phyloP scores from a whole-genome alignment of 2,797 vertebrate genomes.

The Anabacerthia variegaticeps region DNA sequence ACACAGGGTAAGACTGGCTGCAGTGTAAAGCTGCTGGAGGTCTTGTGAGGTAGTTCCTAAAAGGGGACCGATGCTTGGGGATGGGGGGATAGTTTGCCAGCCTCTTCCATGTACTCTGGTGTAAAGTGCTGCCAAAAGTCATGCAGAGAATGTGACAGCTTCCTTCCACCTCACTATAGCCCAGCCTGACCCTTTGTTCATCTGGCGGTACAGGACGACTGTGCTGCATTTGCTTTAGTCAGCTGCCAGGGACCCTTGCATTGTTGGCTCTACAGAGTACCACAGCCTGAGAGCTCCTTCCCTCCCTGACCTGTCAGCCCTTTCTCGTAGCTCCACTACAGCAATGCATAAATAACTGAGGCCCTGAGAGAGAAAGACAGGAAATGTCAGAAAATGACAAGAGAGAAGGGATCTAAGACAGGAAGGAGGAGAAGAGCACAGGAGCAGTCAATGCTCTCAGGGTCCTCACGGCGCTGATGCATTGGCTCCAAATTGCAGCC shows the following conservation, averaged over 20 bases:
- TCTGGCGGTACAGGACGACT: background rate
- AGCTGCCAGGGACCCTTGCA: background rate
- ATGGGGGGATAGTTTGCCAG: background rate
- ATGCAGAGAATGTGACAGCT: background rate
- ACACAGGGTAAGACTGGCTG: background rate
- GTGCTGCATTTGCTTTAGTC: background rate
- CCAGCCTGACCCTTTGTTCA: background rate
- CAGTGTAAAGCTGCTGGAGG: background rate
- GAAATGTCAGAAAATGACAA: background rate
- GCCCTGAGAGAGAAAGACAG: background rate
- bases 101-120: background rate
- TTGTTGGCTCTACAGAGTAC: background rate
- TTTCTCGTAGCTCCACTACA: background rate
- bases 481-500: background rate
- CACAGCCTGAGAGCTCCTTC: background rate
- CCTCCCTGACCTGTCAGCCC: background rate
- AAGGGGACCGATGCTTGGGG: accelerated
- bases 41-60: background rate
- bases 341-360: background rate
- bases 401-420: background rate
- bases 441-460: background rate
- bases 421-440: accelerated
- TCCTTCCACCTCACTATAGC: background rate
- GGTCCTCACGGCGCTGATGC: background rate
- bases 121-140: background rate